Evolutionary conservation across 2,113 vertebrate genomes (phyloP).

Genomic region (Nettapus auritus): DNA sequence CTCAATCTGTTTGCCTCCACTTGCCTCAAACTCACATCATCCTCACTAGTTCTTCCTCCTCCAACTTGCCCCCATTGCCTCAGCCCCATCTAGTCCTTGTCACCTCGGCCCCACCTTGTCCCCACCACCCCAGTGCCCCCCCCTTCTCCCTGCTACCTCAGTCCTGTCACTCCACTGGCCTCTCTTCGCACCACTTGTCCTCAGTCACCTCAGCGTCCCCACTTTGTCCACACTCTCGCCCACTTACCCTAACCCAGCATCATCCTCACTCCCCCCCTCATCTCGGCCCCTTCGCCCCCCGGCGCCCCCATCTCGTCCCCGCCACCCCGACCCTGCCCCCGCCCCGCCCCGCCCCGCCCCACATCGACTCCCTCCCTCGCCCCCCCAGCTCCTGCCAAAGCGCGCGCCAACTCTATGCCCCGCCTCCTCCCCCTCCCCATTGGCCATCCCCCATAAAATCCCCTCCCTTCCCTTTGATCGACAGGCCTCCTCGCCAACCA

Average conservation of each 20-base stretch:
- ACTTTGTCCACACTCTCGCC: too few species aligned
- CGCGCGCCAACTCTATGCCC: neutral
- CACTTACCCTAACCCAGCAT: too few species aligned
- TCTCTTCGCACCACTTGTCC: too few species aligned
- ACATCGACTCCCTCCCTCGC: neutral
- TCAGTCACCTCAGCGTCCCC: neutral
- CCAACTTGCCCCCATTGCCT: neutral
- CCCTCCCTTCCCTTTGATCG: rapidly evolving
- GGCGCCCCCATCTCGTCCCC: too few species aligned
- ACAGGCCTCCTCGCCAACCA: neutral
- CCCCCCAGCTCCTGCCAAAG: neutral
- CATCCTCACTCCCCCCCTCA: too few species aligned
- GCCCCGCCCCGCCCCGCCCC: neutral
- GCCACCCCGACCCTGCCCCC: neutral
- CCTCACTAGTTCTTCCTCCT: neutral
- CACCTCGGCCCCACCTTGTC: neutral
- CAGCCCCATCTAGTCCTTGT: neutral
- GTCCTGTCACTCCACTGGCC: too few species aligned
- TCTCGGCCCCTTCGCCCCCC: too few species aligned
- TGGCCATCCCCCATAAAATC: neutral
- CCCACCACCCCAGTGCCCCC: neutral
- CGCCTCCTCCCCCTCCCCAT: neutral
- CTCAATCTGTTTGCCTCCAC: neutral
- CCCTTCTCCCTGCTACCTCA: too few species aligned
- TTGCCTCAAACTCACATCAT: neutral